phyloP scores from a whole-genome alignment of 2,113 vertebrate genomes.

The Dunckerocampus dactyliophorus region DNA sequence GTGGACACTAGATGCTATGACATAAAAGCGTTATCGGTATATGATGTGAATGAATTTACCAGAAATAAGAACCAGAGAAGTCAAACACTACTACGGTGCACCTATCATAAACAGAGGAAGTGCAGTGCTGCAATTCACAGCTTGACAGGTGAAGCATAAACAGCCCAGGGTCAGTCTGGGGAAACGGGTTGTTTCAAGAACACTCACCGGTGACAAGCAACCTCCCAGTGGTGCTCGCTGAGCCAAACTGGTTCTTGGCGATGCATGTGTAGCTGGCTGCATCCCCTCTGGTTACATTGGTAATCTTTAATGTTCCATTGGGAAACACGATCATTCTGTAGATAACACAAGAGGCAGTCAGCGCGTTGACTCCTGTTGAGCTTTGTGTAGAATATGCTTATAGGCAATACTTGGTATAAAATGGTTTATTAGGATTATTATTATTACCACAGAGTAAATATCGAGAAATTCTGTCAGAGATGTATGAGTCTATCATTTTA shows the following conservation, averaged over 20 bases:
- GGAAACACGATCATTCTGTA: slow-evolving; percentile 76
- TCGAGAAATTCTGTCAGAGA: no score
- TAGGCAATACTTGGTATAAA: no score
- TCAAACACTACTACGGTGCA: neutral
- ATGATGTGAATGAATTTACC: no score
- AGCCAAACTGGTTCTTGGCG: slow-evolving; percentile 90
- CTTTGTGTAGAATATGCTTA: neutral
- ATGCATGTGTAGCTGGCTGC: slow-evolving; percentile 83
- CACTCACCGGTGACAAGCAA: slow-evolving; percentile 83
- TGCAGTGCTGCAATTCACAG: neutral
- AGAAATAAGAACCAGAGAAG: neutral
- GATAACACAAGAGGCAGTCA: slow-evolving; percentile 15
- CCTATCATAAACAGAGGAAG: neutral
- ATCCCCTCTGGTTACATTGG: slow-evolving; percentile 83
- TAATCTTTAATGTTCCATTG: slow-evolving; percentile 83
- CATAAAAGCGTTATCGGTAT: slow-evolving; percentile 4
- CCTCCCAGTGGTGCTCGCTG: slow-evolving; percentile 80
- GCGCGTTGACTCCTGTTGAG: neutral
- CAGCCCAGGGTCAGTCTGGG: neutral
- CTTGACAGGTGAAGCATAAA: neutral
- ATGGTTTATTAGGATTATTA: no score
- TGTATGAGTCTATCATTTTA: no score
- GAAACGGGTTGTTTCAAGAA: neutral
- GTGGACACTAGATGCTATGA: no score
- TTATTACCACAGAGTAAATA: no score